Evolutionary conservation across 2,888 invertebrate species (phyloP).

Genomic region (Strigamia transsilvanica): DNA sequence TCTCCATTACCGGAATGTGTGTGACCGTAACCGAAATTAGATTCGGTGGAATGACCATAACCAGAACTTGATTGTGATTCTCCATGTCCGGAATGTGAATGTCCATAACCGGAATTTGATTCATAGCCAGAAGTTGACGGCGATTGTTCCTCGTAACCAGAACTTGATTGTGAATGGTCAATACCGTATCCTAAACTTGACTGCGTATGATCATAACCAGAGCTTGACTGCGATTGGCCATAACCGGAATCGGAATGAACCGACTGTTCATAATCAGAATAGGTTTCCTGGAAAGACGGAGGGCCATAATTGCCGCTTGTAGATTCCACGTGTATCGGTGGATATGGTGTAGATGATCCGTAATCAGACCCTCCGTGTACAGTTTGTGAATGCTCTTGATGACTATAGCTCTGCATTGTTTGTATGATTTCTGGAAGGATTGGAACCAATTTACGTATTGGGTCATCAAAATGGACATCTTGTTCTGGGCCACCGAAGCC

Average conservation of each 20-base stretch:
- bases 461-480: too few relatives aligned
- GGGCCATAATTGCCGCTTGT: not conserved
- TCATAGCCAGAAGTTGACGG: conserved; percentile 1
- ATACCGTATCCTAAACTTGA: not conserved
- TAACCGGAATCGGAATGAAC: not conserved
- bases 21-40: not conserved
- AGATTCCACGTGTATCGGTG: not conserved
- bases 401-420: not conserved
- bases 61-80: not conserved
- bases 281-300: not conserved
- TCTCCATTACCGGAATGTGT: not conserved
- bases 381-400: not conserved
- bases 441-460: too few relatives aligned
- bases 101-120: not conserved
- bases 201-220: not conserved
- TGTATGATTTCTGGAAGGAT: too few relatives aligned
- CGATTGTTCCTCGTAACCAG: not conserved
- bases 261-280: too few relatives aligned
- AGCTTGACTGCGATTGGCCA: not conserved
- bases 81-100: not conserved
- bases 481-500: not conserved
- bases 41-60: not conserved
- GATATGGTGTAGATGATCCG: not conserved
- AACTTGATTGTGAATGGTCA: not conserved
- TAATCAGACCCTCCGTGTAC: not conserved